A percentile compares a stretch with the other conserved stretches of the same genome.
These are phyloP conservation scores for Tipula confusa DNA, from an alignment of 2,888 invertebrate genomes.

Conservation along the genomic window DNA sequence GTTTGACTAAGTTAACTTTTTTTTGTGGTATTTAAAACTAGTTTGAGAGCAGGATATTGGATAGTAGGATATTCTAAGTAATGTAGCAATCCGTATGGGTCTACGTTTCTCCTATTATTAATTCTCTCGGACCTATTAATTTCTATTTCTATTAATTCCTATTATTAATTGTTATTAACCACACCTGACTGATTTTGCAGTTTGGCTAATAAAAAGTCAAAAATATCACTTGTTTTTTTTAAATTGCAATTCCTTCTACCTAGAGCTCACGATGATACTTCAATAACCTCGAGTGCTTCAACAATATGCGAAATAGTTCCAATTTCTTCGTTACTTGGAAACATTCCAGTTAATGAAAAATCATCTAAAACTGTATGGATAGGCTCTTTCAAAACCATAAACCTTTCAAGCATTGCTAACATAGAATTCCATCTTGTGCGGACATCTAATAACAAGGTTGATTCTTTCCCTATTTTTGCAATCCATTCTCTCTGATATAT, in stretches of 20 bases:
- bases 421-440: neutral
- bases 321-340: too few species aligned
- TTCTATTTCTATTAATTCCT: too few species aligned
- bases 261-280: too few species aligned
- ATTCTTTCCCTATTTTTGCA: neutral
- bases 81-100: neutral
- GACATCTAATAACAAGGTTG: neutral
- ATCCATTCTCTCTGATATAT: neutral
- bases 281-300: neutral
- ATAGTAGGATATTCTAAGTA: neutral
- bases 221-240: neutral
- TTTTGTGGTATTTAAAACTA: neutral
- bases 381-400: neutral
- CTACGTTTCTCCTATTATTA: neutral
- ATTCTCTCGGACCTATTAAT: neutral
- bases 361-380: neutral
- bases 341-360: neutral
- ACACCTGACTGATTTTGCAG: neutral
- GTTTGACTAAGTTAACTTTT: too few species aligned
- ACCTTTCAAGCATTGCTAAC: too few species aligned
- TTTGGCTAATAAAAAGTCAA: neutral
- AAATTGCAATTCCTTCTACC: too few species aligned
- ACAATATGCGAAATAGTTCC: neutral
- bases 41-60: neutral
- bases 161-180: neutral